Conservation (phyloP, 2,113 vertebrate genomes). For the Herpailurus yagouaroundi region DNA sequence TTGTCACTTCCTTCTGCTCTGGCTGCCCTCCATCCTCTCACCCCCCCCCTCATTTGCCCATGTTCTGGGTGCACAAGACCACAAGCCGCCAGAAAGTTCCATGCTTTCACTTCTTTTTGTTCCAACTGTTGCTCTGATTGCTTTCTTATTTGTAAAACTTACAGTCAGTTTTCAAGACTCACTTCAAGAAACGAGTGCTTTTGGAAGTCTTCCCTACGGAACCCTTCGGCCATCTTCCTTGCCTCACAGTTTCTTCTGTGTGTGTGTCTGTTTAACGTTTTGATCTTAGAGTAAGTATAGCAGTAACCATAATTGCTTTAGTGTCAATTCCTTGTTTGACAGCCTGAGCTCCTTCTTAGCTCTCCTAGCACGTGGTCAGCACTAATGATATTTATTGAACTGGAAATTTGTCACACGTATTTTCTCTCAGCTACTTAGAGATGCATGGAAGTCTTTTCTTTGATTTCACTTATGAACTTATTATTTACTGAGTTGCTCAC, state of each 20-base stretch:
- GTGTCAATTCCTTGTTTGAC: not conserved
- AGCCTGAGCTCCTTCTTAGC: not conserved
- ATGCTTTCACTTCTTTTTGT: slow-evolving; percentile 16
- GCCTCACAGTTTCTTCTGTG: not conserved
- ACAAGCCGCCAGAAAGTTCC: slow-evolving; percentile 60
- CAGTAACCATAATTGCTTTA: not conserved
- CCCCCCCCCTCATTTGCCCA: not conserved
- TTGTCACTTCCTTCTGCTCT: slow-evolving; percentile 69
- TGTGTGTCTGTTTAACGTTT: not conserved
- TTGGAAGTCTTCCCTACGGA: not conserved
- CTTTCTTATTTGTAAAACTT: not conserved
- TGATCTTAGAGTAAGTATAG: not conserved
- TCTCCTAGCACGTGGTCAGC: not conserved
- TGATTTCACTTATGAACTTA: not conserved
- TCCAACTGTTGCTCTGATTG: not conserved
- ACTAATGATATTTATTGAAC: not conserved
- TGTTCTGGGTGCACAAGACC: slow-evolving; percentile 13
- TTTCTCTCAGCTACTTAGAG: not conserved
- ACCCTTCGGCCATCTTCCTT: not conserved
- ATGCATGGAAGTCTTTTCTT: not conserved
- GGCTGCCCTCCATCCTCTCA: not conserved
- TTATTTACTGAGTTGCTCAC: not conserved
- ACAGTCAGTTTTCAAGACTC: not conserved
- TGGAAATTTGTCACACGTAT: not conserved
- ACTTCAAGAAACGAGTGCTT: not conserved